phyloP scores from a whole-genome alignment of 2,888 invertebrate species.

The Cancer borealis region DNA sequence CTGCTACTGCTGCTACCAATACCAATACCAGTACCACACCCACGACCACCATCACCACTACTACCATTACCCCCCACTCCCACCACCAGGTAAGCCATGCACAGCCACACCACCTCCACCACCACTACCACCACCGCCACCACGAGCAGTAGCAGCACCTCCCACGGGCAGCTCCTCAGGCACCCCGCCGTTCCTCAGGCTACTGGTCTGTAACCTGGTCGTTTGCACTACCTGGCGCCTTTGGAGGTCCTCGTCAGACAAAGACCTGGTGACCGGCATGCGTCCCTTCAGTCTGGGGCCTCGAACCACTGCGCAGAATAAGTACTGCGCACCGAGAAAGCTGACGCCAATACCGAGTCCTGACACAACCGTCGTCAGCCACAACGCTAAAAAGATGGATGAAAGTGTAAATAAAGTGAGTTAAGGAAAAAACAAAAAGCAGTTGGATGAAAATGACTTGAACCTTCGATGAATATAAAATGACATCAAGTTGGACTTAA shows the following conservation, averaged over 20 bases:
- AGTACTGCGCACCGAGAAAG: conserved; percentile 74
- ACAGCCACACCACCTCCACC: conserved; percentile 29
- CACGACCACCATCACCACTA: conserved; percentile 41
- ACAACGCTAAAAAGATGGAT: conserved; percentile 51
- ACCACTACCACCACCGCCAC: not conserved
- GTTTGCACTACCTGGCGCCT: conserved; percentile 61
- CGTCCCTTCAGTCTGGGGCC: conserved; percentile 68
- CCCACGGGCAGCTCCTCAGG: not conserved
- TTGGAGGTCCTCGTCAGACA: conserved; percentile 71
- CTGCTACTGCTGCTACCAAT: not conserved
- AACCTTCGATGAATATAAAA: not conserved
- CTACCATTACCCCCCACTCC: conserved; percentile 28
- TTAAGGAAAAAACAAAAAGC: not conserved
- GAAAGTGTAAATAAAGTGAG: not conserved
- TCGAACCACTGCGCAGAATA: conserved; percentile 73
- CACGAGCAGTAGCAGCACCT: not conserved
- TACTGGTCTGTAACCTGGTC: conserved; percentile 44
- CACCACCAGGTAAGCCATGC: conserved; percentile 57
- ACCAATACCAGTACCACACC: not conserved
- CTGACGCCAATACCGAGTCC: conserved; percentile 68
- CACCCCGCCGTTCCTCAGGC: conserved; percentile 32
- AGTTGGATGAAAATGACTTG: too few species aligned
- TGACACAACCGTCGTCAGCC: conserved; percentile 68
- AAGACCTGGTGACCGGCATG: conserved; percentile 68
- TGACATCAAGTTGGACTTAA: not conserved